Conservation (phyloP, 2,888 invertebrate species). For the Cylloceria caligata region DNA sequence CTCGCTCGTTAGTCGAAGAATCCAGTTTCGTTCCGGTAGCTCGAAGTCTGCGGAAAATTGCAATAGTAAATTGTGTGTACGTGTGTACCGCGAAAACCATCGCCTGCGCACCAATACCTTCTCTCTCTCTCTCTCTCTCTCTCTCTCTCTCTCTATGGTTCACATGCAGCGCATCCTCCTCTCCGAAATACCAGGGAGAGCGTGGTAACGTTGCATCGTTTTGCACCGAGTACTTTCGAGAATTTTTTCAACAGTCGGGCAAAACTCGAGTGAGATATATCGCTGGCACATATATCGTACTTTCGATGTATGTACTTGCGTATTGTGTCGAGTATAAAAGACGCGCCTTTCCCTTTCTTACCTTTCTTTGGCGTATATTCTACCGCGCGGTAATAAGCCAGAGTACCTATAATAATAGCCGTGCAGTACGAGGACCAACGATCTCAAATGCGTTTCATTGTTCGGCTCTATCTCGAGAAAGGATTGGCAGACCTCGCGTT, state of each 20-base stretch:
- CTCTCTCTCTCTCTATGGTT: conserved; percentile 24
- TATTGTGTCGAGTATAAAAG: conserved; percentile 27
- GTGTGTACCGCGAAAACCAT: conserved; percentile 1
- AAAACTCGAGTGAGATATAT: conserved; percentile 30
- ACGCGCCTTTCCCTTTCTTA: conserved; percentile 61
- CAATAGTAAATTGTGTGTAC: conserved; percentile 18
- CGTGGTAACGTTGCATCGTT: conserved; percentile 16
- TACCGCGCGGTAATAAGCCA: conserved; percentile 54
- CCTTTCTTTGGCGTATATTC: conserved; percentile 44
- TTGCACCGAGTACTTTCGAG: conserved; percentile 41
- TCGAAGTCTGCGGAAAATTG: conserved; percentile 60
- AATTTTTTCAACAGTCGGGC: neutral
- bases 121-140: no score
- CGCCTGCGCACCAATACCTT: conserved; percentile 7
- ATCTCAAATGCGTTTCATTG: conserved; percentile 62
- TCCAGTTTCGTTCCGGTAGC: conserved; percentile 78
- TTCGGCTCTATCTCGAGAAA: conserved; percentile 54
- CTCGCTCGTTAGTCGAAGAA: conserved; percentile 72
- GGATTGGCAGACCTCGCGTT: conserved; percentile 51
- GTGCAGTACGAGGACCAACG: conserved; percentile 30
- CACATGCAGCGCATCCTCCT: conserved; percentile 43
- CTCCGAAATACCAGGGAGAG: conserved; percentile 56
- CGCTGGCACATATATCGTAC: conserved; percentile 26
- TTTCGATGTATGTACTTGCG: neutral
- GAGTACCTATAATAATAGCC: conserved; percentile 61